phyloP scores from a whole-genome alignment of 2,888 invertebrate genomes.

The Drosophila recens region DNA sequence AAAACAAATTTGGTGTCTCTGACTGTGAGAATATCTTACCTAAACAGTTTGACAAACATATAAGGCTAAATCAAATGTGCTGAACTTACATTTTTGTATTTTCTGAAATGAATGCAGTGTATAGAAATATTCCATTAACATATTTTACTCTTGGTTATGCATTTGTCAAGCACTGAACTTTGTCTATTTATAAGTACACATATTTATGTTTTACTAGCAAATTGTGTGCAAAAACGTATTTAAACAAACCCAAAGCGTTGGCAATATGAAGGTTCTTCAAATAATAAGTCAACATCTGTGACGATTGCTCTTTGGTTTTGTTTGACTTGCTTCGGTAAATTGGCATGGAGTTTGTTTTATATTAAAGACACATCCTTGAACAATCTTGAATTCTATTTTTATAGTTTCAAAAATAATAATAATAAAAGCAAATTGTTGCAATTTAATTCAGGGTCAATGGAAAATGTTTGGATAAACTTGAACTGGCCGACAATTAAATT shows the following conservation, averaged over 20 bases:
- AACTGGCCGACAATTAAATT: slow-evolving; percentile 51
- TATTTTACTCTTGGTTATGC: not conserved
- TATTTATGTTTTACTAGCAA: slow-evolving; percentile 21
- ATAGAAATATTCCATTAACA: not conserved
- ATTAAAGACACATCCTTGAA: slow-evolving; percentile 43
- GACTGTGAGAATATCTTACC: not conserved
- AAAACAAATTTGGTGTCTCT: not conserved
- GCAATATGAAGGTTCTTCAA: slow-evolving; percentile 48
- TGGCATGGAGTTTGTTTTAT: slow-evolving; percentile 15
- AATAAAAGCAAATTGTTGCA: slow-evolving; percentile 34
- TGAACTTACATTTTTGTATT: not conserved
- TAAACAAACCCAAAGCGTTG: slow-evolving; percentile 12
- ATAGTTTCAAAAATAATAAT: slow-evolving; percentile 22
- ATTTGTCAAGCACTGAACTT: slow-evolving; percentile 11
- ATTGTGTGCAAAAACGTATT: slow-evolving; percentile 6
- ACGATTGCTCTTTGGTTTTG: slow-evolving; percentile 29
- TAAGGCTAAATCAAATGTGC: not conserved
- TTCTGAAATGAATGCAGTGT: not conserved
- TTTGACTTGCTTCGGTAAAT: slow-evolving; percentile 24
- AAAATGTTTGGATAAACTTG: slow-evolving; percentile 70
- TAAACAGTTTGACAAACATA: not conserved
- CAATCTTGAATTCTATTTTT: slow-evolving; percentile 29
- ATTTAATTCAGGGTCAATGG: slow-evolving; percentile 50
- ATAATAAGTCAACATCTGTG: slow-evolving; percentile 11
- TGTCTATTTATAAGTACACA: slow-evolving; percentile 3